phyloP scores from a whole-genome alignment of 2,888 invertebrate species.

The Drosophila fungiperda region DNA sequence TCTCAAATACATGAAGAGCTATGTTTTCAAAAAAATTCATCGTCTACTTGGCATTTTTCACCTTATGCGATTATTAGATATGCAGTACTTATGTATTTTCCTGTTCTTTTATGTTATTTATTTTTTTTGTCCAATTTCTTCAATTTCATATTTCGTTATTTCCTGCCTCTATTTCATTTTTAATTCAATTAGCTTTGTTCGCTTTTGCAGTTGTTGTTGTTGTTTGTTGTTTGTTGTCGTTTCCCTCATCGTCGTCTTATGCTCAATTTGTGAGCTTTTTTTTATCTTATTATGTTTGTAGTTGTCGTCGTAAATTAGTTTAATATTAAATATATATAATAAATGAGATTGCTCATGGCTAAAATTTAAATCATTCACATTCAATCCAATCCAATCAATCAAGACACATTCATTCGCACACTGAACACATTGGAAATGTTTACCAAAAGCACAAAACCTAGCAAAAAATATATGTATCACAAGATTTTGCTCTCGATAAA shows the following conservation, averaged over 20 bases:
- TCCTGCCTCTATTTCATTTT: conserved; percentile 8
- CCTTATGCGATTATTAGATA: conserved; percentile 40
- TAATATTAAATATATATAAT: conserved; percentile 52
- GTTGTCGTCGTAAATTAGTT: conserved; percentile 28
- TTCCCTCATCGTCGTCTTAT: background rate
- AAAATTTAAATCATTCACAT: conserved; percentile 32
- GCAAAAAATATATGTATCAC: conserved; percentile 65
- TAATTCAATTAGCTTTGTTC: conserved; percentile 5
- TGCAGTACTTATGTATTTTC: conserved; percentile 30
- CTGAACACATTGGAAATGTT: conserved; percentile 32
- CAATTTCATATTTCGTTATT: conserved; percentile 4
- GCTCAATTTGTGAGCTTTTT: conserved; percentile 11
- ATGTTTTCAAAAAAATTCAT: conserved; percentile 36
- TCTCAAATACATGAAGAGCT: conserved; percentile 37
- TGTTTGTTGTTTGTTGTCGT: background rate
- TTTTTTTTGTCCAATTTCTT: conserved; percentile 13
- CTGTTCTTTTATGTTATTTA: background rate
- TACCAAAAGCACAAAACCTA: conserved; percentile 24
- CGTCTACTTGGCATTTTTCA: conserved; percentile 4
- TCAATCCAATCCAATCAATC: conserved; percentile 16
- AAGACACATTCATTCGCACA: conserved; percentile 18
- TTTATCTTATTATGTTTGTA: conserved; percentile 20
- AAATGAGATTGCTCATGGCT: conserved; percentile 64
- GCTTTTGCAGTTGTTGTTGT: conserved; percentile 37
- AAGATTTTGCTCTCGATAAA: conserved; percentile 62